Conservation (phyloP, 2,888 invertebrate genomes). For the Notodromas monacha region DNA sequence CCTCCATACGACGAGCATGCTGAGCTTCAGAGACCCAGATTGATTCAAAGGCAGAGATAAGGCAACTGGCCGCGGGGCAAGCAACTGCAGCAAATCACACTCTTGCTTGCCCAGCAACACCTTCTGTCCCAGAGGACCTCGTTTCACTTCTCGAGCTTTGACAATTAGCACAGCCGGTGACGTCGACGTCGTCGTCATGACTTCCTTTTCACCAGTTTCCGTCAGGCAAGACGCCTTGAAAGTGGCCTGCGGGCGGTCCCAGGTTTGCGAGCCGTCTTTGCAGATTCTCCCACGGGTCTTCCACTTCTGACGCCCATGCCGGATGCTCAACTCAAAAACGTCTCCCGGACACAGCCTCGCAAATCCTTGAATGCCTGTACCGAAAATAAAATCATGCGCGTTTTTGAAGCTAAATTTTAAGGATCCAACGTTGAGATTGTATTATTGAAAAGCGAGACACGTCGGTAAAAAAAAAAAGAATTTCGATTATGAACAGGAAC, state of each 20-base stretch:
- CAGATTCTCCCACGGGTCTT: slow-evolving; percentile 21
- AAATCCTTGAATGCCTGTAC: slow-evolving; percentile 22
- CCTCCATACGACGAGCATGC: slow-evolving; percentile 24
- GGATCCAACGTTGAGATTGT: too few relatives aligned
- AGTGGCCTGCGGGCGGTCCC: slow-evolving; percentile 17
- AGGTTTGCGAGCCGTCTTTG: slow-evolving; percentile 19
- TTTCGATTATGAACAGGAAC: too few relatives aligned
- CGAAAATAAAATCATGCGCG: slow-evolving; percentile 7
- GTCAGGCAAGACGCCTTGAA: slow-evolving; percentile 20
- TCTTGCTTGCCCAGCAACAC: slow-evolving; percentile 20
- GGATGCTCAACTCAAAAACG: slow-evolving; percentile 22
- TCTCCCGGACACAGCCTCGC: slow-evolving; percentile 24
- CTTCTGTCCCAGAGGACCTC: slow-evolving; percentile 13
- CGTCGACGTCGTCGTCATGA: too few relatives aligned
- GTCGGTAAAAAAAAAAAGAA: too few relatives aligned
- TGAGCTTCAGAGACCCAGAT: slow-evolving; percentile 23
- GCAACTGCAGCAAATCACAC: slow-evolving; percentile 23
- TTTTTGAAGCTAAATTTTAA: too few relatives aligned
- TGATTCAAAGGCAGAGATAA: slow-evolving; percentile 24
- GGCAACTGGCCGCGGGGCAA: slow-evolving; percentile 23
- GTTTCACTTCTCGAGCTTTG: slow-evolving; percentile 17
- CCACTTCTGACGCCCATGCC: slow-evolving; percentile 24
- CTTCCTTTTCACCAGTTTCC: too few relatives aligned
- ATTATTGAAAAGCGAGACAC: too few relatives aligned
- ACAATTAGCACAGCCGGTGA: slow-evolving; percentile 20